A percentile compares a stretch with the other conserved stretches of the same genome.
Evolutionary conservation across 2,113 vertebrate genomes (phyloP).

Genomic region (Dolichotis patagonum): DNA sequence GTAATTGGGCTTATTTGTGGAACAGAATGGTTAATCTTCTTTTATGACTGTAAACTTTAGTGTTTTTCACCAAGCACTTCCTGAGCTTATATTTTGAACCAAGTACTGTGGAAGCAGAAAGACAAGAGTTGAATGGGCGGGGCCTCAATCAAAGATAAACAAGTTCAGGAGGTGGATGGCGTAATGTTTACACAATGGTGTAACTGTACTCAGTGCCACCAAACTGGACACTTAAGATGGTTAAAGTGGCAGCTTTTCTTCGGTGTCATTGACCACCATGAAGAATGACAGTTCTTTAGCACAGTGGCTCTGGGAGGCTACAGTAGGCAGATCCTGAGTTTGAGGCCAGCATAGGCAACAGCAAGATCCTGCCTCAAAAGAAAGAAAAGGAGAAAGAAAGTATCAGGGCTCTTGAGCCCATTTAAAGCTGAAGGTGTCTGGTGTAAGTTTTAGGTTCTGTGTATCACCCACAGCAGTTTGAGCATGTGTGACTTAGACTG

Average conservation of each 20-base stretch:
- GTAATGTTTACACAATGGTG: not conserved
- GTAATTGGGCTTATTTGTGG: slow-evolving; percentile 55
- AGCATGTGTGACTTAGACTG: not conserved
- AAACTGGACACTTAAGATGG: not conserved
- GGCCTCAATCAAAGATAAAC: not conserved
- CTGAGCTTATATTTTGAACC: not conserved
- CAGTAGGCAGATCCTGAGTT: not conserved
- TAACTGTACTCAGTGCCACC: not conserved
- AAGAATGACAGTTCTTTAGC: not conserved
- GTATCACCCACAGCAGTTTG: not conserved
- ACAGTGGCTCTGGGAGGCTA: not conserved
- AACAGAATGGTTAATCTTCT: slow-evolving; percentile 19
- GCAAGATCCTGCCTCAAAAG: not conserved
- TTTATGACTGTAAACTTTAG: not conserved
- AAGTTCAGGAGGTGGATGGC: not conserved
- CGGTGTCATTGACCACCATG: not conserved
- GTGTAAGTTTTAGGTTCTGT: not conserved
- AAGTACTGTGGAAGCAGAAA: not conserved
- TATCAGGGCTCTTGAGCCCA: not conserved
- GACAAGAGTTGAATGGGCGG: fast-evolving
- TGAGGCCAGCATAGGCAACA: not conserved
- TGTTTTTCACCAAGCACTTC: slow-evolving; percentile 36
- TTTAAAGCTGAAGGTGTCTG: slow-evolving; percentile 8
- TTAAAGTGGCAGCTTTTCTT: not conserved
- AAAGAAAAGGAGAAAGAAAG: not conserved